Evolutionary conservation across 2,888 invertebrate species (phyloP).

Genomic region (Nomada lathburiana): DNA sequence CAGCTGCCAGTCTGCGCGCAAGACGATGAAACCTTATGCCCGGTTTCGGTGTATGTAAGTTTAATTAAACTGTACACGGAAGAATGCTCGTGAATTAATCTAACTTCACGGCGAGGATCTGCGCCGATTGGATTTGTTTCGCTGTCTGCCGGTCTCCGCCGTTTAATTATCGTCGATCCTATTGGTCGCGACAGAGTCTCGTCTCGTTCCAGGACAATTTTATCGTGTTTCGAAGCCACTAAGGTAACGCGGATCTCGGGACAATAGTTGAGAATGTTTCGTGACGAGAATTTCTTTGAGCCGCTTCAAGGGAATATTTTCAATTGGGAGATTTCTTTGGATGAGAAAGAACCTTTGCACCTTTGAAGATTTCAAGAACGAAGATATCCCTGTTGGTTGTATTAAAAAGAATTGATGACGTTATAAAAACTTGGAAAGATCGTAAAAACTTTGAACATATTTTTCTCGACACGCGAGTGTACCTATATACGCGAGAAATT

Average conservation of each 20-base stretch:
- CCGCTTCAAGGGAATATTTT: neutral
- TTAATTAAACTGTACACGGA: conserved; percentile 56
- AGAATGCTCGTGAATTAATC: conserved; percentile 58
- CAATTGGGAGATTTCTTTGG: neutral
- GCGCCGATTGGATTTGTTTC: conserved; percentile 35
- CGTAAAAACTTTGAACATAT: too few species aligned
- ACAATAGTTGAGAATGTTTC: neutral
- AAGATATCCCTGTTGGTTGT: too few species aligned
- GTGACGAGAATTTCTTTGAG: neutral
- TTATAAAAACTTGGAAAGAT: neutral
- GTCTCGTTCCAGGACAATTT: neutral
- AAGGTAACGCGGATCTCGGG: neutral
- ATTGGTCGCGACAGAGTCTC: neutral
- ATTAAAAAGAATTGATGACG: too few species aligned
- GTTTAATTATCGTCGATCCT: conserved; percentile 49
- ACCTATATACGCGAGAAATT: too few species aligned
- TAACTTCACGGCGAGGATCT: conserved; percentile 38
- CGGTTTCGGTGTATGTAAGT: conserved; percentile 24
- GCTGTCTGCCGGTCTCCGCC: neutral
- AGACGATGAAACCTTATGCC: neutral
- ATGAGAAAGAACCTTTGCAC: too few species aligned
- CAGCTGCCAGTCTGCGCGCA: neutral
- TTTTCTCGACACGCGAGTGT: too few species aligned
- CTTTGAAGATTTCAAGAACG: too few species aligned
- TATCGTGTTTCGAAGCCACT: neutral